Percentiles rank a stretch among this genome's conserved stretches.
Evolutionary conservation across 2,113 vertebrate species (phyloP).

Genomic region (Trematocara unimaculatum): DNA sequence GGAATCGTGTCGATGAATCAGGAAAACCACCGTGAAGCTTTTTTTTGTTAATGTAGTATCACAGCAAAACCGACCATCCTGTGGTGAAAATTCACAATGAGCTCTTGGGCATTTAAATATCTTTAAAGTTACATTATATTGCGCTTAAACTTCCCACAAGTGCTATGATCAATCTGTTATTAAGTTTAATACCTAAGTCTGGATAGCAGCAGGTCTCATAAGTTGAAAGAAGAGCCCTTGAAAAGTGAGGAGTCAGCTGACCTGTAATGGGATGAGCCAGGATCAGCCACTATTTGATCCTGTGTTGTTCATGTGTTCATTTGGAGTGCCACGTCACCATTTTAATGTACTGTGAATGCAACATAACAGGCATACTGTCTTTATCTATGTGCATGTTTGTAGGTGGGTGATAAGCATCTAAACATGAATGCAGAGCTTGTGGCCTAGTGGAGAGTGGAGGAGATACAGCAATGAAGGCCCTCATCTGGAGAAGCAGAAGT

Average conservation of each 20-base stretch:
- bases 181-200: background rate
- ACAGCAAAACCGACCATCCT: background rate
- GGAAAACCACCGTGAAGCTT: background rate
- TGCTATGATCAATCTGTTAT: background rate
- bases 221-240: background rate
- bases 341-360: background rate
- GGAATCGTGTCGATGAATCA: background rate
- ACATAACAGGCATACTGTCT: background rate
- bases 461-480: conserved; percentile 73
- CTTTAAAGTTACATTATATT: background rate
- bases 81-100: background rate
- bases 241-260: conserved; percentile 22
- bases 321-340: background rate
- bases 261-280: conserved; percentile 20
- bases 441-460: conserved; percentile 77
- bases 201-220: background rate
- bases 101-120: background rate
- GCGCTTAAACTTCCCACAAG: background rate
- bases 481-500: conserved; percentile 56
- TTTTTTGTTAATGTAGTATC: background rate
- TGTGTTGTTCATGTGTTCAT: background rate
- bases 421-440: conserved; percentile 68
- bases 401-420: conserved; percentile 77
- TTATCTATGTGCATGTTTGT: background rate
- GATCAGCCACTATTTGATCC: conserved; percentile 15